Evolutionary conservation across 2,113 vertebrate species (phyloP).

Genomic region (Podocnemis expansa): DNA sequence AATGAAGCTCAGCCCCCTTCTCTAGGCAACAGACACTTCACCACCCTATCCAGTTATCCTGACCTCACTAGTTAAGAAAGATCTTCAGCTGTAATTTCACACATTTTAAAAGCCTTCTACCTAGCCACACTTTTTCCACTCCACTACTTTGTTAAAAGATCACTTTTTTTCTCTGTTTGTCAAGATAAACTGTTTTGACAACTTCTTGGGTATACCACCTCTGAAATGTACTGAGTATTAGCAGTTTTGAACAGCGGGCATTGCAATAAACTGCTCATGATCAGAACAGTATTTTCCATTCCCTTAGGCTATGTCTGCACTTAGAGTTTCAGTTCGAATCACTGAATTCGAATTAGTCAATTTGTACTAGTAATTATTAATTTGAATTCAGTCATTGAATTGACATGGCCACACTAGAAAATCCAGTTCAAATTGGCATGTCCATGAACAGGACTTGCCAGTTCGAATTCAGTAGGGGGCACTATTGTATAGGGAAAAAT

Average conservation of each 20-base stretch:
- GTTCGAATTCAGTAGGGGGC: too few relatives aligned
- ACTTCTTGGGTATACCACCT: background rate
- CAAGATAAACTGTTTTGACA: background rate
- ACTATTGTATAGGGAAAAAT: too few relatives aligned
- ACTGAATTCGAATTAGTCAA: too few relatives aligned
- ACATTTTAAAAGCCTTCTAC: background rate
- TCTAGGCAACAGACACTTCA: background rate
- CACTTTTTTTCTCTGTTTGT: background rate
- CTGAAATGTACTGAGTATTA: background rate
- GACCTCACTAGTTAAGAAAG: background rate
- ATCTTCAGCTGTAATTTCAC: background rate
- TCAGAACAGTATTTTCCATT: background rate
- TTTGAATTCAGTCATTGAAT: too few relatives aligned
- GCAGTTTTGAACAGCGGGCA: background rate
- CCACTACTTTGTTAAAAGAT: background rate
- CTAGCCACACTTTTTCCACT: background rate
- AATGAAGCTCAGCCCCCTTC: background rate
- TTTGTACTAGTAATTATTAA: too few relatives aligned
- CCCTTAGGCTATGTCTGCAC: too few relatives aligned
- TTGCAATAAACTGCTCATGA: background rate
- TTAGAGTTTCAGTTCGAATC: too few relatives aligned
- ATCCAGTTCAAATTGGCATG: too few relatives aligned
- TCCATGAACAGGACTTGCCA: too few relatives aligned
- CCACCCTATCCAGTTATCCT: background rate
- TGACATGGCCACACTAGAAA: too few relatives aligned